phyloP scores from a whole-genome alignment of 2,113 vertebrate species.

The Leuciscus idus region DNA sequence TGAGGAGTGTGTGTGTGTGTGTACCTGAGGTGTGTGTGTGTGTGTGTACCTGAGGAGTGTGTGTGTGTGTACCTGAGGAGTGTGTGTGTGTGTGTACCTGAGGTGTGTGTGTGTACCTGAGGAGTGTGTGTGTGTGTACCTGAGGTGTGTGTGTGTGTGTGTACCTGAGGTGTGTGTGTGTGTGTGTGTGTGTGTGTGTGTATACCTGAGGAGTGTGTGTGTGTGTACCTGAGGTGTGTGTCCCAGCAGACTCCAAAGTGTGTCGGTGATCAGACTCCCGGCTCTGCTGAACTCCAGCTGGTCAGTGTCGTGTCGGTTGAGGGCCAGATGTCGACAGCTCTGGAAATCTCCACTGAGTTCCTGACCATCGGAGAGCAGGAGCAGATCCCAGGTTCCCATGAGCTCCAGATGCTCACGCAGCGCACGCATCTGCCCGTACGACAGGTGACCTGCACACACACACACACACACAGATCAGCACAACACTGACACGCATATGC shows the following conservation, averaged over 20 bases:
- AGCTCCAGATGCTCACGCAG: conserved; percentile 63
- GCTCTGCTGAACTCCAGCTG: conserved; percentile 69
- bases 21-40: no score
- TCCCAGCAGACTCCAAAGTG: conserved; percentile 75
- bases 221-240: conserved; percentile 71
- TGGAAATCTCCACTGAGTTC: conserved; percentile 75
- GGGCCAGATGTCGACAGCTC: conserved; percentile 72
- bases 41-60: fast-evolving
- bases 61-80: no score
- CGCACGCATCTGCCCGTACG: conserved; percentile 72
- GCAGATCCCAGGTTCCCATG: conserved; percentile 77
- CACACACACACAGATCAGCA: background rate
- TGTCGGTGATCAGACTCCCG: conserved; percentile 61
- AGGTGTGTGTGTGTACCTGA: no score
- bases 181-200: background rate
- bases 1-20: no score
- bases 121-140: no score
- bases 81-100: no score
- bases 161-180: no score
- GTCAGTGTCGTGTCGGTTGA: conserved; percentile 72
- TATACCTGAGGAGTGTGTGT: background rate
- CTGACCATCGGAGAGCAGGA: conserved; percentile 67
- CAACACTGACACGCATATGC: no score
- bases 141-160: no score
- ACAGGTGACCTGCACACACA: conserved; percentile 71